Evolutionary conservation across 2,888 invertebrate genomes (phyloP).

Genomic region (Drosophila setosimentum): DNA sequence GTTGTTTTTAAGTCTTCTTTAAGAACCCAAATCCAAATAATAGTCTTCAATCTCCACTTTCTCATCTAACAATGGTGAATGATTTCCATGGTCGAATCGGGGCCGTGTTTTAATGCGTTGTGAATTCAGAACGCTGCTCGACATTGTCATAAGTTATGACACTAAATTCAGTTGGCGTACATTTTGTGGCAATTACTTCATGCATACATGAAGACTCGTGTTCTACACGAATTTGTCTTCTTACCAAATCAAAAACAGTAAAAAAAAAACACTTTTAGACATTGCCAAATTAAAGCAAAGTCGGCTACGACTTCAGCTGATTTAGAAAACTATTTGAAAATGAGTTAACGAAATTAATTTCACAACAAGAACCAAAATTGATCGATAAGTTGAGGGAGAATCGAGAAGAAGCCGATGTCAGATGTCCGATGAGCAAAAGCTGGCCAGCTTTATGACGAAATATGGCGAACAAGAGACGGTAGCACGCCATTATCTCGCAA

Average conservation of each 20-base stretch:
- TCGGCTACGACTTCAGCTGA: constrained; percentile 29
- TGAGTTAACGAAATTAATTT: constrained; percentile 25
- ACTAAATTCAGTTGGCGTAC: constrained; percentile 57
- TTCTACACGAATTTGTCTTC: constrained; percentile 36
- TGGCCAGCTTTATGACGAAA: constrained; percentile 62
- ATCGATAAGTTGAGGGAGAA: constrained; percentile 22
- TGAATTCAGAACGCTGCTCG: constrained; percentile 26
- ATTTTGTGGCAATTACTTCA: constrained; percentile 40
- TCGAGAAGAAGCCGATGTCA: constrained; percentile 22
- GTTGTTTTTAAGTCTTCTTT: background rate
- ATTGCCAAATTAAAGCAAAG: constrained; percentile 29
- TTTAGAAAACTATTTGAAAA: constrained; percentile 21
- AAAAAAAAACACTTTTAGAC: background rate
- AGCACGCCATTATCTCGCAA: constrained; percentile 52
- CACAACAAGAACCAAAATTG: constrained; percentile 17
- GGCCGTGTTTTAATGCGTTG: constrained; percentile 13
- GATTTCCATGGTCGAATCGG: constrained; percentile 10
- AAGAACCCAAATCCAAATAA: background rate
- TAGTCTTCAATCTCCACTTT: background rate
- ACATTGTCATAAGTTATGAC: constrained; percentile 55
- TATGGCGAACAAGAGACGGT: constrained; percentile 54
- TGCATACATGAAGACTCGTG: constrained; percentile 38
- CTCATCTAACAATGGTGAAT: constrained; percentile 23
- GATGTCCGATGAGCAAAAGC: constrained; percentile 74
- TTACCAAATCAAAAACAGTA: constrained; percentile 34